Evolutionary conservation across 2,113 vertebrate genomes (phyloP).

Genomic region (Passer montanus): DNA sequence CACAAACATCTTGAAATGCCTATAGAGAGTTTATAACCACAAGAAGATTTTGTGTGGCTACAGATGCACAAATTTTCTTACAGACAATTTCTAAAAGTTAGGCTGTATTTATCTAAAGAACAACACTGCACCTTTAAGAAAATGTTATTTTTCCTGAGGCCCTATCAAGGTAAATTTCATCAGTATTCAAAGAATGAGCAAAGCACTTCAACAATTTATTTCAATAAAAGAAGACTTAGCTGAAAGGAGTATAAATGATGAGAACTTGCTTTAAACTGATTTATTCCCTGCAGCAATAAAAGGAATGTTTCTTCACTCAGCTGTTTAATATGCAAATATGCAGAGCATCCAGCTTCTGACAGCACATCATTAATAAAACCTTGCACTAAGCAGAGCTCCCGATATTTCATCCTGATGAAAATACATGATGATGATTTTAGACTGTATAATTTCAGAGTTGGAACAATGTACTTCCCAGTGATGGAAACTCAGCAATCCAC

Average conservation of each 20-base stretch:
- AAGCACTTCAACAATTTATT: slow-evolving; percentile 92
- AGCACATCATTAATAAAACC: slow-evolving; percentile 98
- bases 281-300: slow-evolving; percentile 98
- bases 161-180: slow-evolving; percentile 88
- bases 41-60: background rate
- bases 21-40: accelerated
- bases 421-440: slow-evolving; percentile 99
- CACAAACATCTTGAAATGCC: background rate
- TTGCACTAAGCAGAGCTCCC: slow-evolving; percentile 89
- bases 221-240: slow-evolving; percentile 95
- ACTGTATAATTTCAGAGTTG: slow-evolving; percentile 90
- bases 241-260: slow-evolving; percentile 91
- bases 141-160: slow-evolving; percentile 80
- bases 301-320: slow-evolving; percentile 89
- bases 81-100: slow-evolving; percentile 57
- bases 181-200: slow-evolving; percentile 89
- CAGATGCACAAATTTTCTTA: slow-evolving; percentile 23
- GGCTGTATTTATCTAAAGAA: slow-evolving; percentile 37
- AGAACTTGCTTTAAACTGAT: slow-evolving; percentile 99
- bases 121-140: slow-evolving; percentile 80
- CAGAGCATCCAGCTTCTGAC: slow-evolving; percentile 98
- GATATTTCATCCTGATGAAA: slow-evolving; percentile 99
- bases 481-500: slow-evolving; percentile 75
- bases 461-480: slow-evolving; percentile 81
- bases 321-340: slow-evolving; percentile 99